Percentiles rank a stretch among this genome's conserved stretches.
Conservation (phyloP, 2,113 vertebrate species). For the Grantiella picta region DNA sequence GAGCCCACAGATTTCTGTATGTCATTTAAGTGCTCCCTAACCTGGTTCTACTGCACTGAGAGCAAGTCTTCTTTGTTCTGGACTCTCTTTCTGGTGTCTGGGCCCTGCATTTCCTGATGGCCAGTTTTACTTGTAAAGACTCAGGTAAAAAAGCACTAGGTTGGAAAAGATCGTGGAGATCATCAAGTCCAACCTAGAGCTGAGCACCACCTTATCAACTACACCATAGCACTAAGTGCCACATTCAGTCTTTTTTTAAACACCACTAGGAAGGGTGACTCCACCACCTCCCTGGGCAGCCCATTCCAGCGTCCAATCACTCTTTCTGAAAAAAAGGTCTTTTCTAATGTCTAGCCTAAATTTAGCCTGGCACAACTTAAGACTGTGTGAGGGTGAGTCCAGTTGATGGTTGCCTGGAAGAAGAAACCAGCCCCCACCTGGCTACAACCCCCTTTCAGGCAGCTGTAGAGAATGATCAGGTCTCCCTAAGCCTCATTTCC, state of each 20-base stretch:
- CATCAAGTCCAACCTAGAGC: neutral
- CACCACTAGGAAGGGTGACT: neutral
- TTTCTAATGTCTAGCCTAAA: neutral
- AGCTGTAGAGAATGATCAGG: neutral
- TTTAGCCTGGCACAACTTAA: neutral
- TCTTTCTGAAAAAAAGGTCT: no score
- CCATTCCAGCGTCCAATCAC: neutral
- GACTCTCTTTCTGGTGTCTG: neutral
- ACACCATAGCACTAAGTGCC: neutral
- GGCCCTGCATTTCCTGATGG: neutral
- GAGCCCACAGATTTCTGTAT: neutral
- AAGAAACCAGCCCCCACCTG: accelerated
- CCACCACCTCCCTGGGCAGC: neutral
- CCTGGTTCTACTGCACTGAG: neutral
- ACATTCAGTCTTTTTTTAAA: neutral
- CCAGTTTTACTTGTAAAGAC: neutral
- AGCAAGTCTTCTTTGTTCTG: neutral
- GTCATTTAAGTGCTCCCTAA: neutral
- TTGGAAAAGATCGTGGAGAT: neutral
- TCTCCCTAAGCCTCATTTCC: neutral
- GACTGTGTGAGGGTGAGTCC: neutral
- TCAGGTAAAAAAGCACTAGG: neutral
- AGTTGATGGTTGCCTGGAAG: neutral
- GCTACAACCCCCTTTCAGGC: no score
- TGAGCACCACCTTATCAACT: neutral